These are phyloP conservation scores for Haliclystus octoradiatus DNA, from an alignment of 30 jellyfish, hydroid and myxozoan genomes.

Conservation along the genomic window DNA sequence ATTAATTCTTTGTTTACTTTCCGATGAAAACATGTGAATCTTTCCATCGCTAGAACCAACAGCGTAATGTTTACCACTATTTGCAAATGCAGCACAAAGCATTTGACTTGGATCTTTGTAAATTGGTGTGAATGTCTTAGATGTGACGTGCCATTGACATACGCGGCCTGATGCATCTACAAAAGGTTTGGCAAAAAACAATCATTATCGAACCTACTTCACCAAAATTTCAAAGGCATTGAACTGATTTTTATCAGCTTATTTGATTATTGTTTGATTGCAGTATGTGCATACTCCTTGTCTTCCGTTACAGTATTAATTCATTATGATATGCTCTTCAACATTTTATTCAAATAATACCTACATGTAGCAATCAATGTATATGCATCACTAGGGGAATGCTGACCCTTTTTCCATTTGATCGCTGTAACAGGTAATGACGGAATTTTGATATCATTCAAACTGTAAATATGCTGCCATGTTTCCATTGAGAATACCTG, in stretches of 20 bases:
- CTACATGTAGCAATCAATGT: constrained; percentile 60
- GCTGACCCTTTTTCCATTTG: constrained; percentile 62
- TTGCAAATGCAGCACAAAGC: constrained; percentile 5
- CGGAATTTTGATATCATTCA: constrained; percentile 7
- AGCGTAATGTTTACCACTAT: background rate
- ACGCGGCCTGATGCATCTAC: constrained; percentile 94
- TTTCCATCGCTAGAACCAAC: background rate
- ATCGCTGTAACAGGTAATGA: constrained; percentile 69
- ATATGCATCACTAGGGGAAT: constrained; percentile 38
- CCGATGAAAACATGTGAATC: background rate
- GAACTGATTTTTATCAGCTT: too few species aligned
- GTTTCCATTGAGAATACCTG: constrained; percentile 60
- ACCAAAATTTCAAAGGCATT: background rate
- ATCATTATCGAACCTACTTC: background rate
- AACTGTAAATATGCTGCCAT: constrained; percentile 34
- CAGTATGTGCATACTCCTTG: too few species aligned
- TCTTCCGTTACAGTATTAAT: too few species aligned
- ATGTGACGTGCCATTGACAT: constrained; percentile 86
- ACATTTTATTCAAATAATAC: too few species aligned
- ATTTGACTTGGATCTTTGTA: constrained; percentile 43
- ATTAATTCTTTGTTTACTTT: background rate
- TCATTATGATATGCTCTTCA: too few species aligned
- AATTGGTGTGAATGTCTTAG: constrained; percentile 57
- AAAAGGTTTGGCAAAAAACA: background rate
- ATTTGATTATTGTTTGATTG: too few species aligned